These are phyloP conservation scores for Caenorhabditis macrosperma DNA, from an alignment of 2,888 invertebrate genomes.

Conservation along the genomic window DNA sequence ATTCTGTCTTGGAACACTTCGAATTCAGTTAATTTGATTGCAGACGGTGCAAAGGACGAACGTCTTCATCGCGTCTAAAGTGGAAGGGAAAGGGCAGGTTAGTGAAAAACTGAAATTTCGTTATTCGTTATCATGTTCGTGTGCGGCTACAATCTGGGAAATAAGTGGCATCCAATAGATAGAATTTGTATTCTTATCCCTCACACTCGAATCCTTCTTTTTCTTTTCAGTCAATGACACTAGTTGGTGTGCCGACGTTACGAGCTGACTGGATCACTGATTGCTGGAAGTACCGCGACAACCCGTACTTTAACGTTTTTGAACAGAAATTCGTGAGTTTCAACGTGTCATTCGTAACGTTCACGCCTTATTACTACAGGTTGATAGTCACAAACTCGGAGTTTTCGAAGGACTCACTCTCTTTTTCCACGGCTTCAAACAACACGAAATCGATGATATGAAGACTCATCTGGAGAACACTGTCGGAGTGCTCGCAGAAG, in stretches of 20 bases:
- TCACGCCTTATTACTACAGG: constrained; percentile 1
- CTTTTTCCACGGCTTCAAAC: constrained; percentile 58
- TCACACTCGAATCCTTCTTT: not conserved
- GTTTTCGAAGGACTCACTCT: constrained; percentile 64
- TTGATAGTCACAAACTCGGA: constrained; percentile 28
- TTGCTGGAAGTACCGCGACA: constrained; percentile 52
- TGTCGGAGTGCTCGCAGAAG: constrained; percentile 27
- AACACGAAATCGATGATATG: constrained; percentile 57
- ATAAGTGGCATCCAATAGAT: not conserved
- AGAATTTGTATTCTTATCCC: not conserved
- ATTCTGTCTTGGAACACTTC: not conserved
- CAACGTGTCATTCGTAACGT: not conserved
- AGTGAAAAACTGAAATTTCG: not conserved
- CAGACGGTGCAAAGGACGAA: constrained; percentile 57
- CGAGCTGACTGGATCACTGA: constrained; percentile 53
- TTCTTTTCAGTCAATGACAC: constrained; percentile 47
- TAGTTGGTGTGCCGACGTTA: constrained; percentile 49
- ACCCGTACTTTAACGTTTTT: constrained; percentile 54
- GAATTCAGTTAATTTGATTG: constrained; percentile 1
- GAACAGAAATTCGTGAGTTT: constrained; percentile 33
- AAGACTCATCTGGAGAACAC: constrained; percentile 36
- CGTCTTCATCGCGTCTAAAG: constrained; percentile 54
- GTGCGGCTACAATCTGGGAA: constrained; percentile 1
- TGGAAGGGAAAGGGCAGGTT: constrained; percentile 44
- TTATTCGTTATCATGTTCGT: not conserved